A percentile compares a stretch with the other conserved stretches of the same genome.
Evolutionary conservation across 1,140 invertebrate species (phyloP).

Genomic region (Drosophila fuyamai): DNA sequence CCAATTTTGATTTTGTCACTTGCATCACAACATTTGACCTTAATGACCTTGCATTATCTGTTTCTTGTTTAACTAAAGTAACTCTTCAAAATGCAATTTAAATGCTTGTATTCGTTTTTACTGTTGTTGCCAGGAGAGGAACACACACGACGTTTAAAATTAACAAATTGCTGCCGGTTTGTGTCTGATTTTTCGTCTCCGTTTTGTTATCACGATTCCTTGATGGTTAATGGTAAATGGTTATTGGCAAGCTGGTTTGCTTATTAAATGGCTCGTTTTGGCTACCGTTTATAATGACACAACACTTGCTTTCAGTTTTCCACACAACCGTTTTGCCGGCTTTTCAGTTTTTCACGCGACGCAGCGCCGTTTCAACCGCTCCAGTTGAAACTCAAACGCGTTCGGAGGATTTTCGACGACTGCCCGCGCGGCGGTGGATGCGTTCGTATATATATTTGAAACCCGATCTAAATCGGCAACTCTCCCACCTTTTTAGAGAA

Average conservation of each 20-base stretch:
- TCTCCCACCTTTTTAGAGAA: no score
- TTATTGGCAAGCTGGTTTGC: conserved; percentile 27
- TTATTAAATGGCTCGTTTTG: conserved; percentile 26
- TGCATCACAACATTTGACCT: conserved; percentile 41
- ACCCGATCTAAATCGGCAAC: background rate
- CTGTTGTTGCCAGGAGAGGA: conserved; percentile 35
- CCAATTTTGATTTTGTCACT: conserved; percentile 43
- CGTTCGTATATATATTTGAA: conserved; percentile 1
- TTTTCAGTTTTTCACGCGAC: conserved; percentile 15
- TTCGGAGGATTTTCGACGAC: background rate
- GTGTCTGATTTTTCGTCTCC: conserved; percentile 4
- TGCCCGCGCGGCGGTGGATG: background rate
- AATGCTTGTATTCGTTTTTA: conserved; percentile 12
- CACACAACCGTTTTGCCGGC: background rate
- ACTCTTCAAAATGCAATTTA: conserved; percentile 27
- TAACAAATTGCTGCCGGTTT: conserved; percentile 27
- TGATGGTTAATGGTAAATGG: conserved; percentile 12
- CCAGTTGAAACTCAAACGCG: background rate
- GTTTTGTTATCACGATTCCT: conserved; percentile 36
- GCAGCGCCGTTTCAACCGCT: background rate
- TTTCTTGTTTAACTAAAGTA: background rate
- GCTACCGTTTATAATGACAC: conserved; percentile 27
- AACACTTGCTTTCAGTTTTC: conserved; percentile 14
- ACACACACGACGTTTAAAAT: conserved; percentile 65
- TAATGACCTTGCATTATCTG: conserved; percentile 32